Conservation (phyloP, 1,140 invertebrate genomes). For the Reticulitermes speratus region DNA sequence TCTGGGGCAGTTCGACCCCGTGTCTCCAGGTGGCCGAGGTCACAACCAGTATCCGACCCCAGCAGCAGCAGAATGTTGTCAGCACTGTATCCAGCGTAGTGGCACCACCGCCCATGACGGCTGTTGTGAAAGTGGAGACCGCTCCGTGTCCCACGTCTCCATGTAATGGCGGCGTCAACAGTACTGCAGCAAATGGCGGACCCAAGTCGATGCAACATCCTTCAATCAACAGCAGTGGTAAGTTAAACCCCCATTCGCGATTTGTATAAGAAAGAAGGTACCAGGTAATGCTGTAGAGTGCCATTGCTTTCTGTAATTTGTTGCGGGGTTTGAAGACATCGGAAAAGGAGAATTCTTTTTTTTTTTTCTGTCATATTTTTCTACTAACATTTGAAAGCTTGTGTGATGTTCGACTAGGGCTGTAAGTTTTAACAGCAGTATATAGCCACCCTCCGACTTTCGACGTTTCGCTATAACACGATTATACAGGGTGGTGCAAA, state of each 20-base stretch:
- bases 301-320: too few relatives aligned
- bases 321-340: too few relatives aligned
- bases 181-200: neutral
- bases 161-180: conserved; percentile 6
- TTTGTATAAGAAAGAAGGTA: too few relatives aligned
- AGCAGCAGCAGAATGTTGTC: neutral
- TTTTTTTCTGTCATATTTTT: too few relatives aligned
- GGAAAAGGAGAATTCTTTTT: too few relatives aligned
- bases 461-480: too few relatives aligned
- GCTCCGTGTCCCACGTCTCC: neutral
- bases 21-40: conserved; percentile 29
- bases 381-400: too few relatives aligned
- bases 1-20: neutral
- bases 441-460: too few relatives aligned
- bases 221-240: neutral
- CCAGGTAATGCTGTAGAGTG: too few relatives aligned
- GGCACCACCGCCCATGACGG: neutral
- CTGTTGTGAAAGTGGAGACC: conserved; percentile 31
- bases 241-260: neutral
- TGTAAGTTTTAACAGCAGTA: too few relatives aligned
- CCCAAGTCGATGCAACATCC: conserved; percentile 17
- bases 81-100: neutral
- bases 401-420: too few relatives aligned
- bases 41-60: conserved; percentile 27
- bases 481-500: too few relatives aligned